These are phyloP conservation scores for Crocidura indochinensis DNA, from an alignment of 2,797 vertebrate genomes.

Conservation along the genomic window DNA sequence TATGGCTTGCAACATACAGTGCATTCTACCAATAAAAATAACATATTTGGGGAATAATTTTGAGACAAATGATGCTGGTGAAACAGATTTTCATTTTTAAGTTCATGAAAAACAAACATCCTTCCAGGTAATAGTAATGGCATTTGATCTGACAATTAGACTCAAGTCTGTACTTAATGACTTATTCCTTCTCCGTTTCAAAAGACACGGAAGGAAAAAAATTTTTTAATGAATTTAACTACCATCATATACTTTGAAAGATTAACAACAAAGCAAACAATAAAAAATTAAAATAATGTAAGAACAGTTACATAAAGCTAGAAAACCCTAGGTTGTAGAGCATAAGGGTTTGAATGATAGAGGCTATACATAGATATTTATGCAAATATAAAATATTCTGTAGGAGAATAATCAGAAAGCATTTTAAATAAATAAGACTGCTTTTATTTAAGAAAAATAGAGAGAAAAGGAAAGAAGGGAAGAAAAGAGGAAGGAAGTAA, in stretches of 20 bases:
- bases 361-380: not conserved
- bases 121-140: not conserved
- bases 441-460: no score
- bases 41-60: not conserved
- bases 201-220: conserved; percentile 2
- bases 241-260: not conserved
- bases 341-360: not conserved
- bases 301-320: not conserved
- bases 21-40: not conserved
- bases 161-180: not conserved
- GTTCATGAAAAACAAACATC: not conserved
- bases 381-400: not conserved
- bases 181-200: conserved; percentile 30
- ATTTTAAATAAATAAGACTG: no score
- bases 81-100: not conserved
- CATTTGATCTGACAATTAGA: not conserved
- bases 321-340: not conserved
- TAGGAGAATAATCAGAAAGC: conserved; percentile 1
- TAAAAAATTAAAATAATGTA: not conserved
- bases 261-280: conserved; percentile 17
- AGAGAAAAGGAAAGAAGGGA: no score
- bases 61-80: not conserved
- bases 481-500: no score
- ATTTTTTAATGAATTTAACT: not conserved
- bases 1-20: not conserved